A percentile compares a stretch with the other conserved stretches of the same genome.
Conservation (phyloP, 2,113 vertebrate genomes). For the Thermophis baileyi region DNA sequence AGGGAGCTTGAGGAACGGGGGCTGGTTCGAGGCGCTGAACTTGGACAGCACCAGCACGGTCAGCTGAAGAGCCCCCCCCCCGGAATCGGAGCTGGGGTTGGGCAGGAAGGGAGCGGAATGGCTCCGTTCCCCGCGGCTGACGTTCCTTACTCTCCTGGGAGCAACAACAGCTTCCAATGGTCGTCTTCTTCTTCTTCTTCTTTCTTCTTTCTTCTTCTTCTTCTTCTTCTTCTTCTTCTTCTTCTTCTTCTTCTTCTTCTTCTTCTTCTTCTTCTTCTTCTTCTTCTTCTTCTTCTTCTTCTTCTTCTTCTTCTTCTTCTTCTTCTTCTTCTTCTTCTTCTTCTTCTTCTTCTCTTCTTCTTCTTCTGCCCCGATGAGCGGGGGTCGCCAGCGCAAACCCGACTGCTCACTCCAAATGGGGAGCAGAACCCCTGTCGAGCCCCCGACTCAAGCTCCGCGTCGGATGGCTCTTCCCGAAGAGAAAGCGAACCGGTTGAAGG, state of each 20-base stretch:
- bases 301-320: not conserved
- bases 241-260: not conserved
- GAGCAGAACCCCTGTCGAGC: not conserved
- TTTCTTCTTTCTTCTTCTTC: not conserved
- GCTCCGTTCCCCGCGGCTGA: constrained; percentile 56
- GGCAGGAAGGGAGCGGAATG: constrained; percentile 10
- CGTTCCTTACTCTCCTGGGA: constrained; percentile 12
- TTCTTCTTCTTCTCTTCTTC: not conserved
- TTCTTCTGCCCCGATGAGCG: not conserved
- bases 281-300: not conserved
- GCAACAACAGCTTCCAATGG: not conserved
- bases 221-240: not conserved
- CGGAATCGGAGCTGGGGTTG: not conserved
- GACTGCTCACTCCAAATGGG: constrained; percentile 46
- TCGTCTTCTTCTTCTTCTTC: not conserved
- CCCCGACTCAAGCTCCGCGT: constrained; percentile 63
- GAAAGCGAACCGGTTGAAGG: constrained; percentile 68
- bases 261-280: not conserved
- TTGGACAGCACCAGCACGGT: not conserved
- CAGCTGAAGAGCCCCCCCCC: not conserved
- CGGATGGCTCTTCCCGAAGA: constrained; percentile 69
- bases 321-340: not conserved
- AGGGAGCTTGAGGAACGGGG: not conserved
- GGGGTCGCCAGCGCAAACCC: constrained; percentile 38
- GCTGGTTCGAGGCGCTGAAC: not conserved